phyloP scores from a whole-genome alignment of 2,888 invertebrate species.

The Drosophila rellima region DNA sequence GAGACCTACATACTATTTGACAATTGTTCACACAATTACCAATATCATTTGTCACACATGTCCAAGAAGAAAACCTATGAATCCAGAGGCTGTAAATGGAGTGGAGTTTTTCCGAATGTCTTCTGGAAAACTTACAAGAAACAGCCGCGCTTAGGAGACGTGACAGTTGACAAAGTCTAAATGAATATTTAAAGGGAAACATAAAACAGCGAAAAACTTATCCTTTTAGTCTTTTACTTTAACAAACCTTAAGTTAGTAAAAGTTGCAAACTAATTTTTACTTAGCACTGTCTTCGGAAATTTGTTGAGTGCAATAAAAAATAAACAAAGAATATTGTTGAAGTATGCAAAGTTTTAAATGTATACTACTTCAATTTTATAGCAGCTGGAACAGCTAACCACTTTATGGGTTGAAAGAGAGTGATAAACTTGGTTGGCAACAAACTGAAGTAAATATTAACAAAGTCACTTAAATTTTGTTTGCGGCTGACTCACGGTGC shows the following conservation, averaged over 20 bases:
- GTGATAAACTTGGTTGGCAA: constrained; percentile 13
- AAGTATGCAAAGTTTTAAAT: constrained; percentile 44
- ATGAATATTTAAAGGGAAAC: constrained; percentile 33
- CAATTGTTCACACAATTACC: constrained; percentile 65
- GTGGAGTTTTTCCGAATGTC: constrained; percentile 7
- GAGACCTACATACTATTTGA: constrained; percentile 37
- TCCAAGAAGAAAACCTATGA: constrained; percentile 2
- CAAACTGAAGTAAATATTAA: constrained; percentile 28
- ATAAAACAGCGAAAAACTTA: constrained; percentile 31
- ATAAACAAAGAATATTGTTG: constrained; percentile 7
- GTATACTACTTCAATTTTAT: constrained; percentile 1
- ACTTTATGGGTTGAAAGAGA: neutral
- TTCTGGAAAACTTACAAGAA: constrained; percentile 22
- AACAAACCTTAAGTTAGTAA: constrained; percentile 21
- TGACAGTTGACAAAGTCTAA: constrained; percentile 48
- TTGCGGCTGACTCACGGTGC: constrained; percentile 17
- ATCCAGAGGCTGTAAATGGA: neutral
- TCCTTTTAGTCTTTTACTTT: constrained; percentile 6
- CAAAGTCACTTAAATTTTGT: constrained; percentile 20
- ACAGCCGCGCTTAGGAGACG: constrained; percentile 37
- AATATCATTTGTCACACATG: constrained; percentile 59
- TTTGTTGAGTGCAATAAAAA: constrained; percentile 41
- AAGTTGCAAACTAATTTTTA: constrained; percentile 41
- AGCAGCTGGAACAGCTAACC: neutral
- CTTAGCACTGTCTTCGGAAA: constrained; percentile 48